phyloP scores from a whole-genome alignment of 2,113 vertebrate species.

The Brachionichthys hirsutus region DNA sequence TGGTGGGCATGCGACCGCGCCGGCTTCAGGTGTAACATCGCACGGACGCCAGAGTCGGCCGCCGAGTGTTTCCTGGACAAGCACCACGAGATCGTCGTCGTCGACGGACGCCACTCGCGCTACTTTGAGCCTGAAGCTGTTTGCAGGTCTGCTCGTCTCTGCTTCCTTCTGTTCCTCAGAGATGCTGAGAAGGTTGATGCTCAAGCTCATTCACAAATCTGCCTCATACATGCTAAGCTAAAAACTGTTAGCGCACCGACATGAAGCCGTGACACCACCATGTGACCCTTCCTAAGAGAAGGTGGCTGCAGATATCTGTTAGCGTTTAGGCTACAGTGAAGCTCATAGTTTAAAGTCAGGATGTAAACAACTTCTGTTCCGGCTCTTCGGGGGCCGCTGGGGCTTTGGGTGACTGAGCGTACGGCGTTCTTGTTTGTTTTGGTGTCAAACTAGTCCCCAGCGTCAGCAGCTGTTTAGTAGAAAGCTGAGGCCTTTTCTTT shows the following conservation, averaged over 20 bases:
- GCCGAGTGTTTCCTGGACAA: slow-evolving; percentile 93
- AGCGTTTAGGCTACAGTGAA: too few relatives aligned
- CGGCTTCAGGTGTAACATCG: slow-evolving; percentile 88
- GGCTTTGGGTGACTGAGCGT: too few relatives aligned
- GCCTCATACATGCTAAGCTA: not conserved
- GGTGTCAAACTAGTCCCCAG: too few relatives aligned
- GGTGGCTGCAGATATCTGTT: too few relatives aligned
- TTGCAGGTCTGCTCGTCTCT: slow-evolving; percentile 78
- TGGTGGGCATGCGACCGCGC: slow-evolving; percentile 97
- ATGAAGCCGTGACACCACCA: too few relatives aligned
- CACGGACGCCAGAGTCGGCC: slow-evolving; percentile 88
- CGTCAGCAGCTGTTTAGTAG: too few relatives aligned
- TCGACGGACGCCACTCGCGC: slow-evolving; percentile 86
- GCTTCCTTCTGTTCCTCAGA: not conserved
- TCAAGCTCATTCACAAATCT: not conserved
- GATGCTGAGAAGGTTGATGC: not conserved
- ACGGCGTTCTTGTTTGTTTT: too few relatives aligned
- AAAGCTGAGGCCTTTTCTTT: too few relatives aligned
- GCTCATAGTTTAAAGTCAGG: too few relatives aligned
- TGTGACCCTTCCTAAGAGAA: too few relatives aligned
- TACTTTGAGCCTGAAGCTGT: slow-evolving; percentile 87
- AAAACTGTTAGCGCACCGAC: too few relatives aligned
- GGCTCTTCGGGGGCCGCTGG: not conserved
- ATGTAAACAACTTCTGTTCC: not conserved
- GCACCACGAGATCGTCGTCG: slow-evolving; percentile 92